phyloP scores from a whole-genome alignment of 2,797 vertebrate species.

The Anabas testudineus region DNA sequence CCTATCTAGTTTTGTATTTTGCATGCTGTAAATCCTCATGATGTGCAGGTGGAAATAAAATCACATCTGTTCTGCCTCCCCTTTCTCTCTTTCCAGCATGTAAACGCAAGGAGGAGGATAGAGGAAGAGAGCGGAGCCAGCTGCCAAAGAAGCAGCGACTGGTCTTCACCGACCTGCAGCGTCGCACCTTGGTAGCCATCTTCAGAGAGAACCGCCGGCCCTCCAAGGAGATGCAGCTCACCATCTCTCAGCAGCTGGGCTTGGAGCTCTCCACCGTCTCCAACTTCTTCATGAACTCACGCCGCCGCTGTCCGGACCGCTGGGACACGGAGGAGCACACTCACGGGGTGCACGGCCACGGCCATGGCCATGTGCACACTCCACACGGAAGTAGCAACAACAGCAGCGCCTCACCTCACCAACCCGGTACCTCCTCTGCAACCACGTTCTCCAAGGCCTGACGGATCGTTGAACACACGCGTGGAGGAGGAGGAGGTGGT shows the following conservation, averaged over 20 bases:
- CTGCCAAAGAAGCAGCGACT: slow-evolving; percentile 97
- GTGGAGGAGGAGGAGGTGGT: slow-evolving; percentile 42
- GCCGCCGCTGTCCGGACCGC: slow-evolving; percentile 94
- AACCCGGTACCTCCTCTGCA: slow-evolving; percentile 87
- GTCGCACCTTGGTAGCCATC: slow-evolving; percentile 97
- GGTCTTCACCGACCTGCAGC: slow-evolving; percentile 99
- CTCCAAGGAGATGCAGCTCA: slow-evolving; percentile 98
- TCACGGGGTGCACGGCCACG: slow-evolving; percentile 85
- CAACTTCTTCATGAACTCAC: slow-evolving; percentile 99
- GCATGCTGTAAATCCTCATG: background rate
- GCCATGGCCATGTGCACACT: slow-evolving; percentile 65
- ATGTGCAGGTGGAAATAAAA: background rate
- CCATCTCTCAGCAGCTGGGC: slow-evolving; percentile 98
- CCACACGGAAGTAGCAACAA: slow-evolving; percentile 66
- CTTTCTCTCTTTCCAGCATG: slow-evolving; percentile 84
- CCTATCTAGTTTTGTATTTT: background rate
- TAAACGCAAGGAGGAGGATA: slow-evolving; percentile 97
- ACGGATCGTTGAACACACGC: slow-evolving; percentile 54
- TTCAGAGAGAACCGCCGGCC: slow-evolving; percentile 99
- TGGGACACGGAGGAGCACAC: slow-evolving; percentile 91
- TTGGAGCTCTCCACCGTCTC: slow-evolving; percentile 97
- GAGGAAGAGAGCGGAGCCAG: slow-evolving; percentile 90
- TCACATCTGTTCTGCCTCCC: background rate
- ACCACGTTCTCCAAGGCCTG: slow-evolving; percentile 96
- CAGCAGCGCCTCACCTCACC: slow-evolving; percentile 70